Percentiles rank a stretch among this genome's conserved stretches.
Evolutionary conservation across 2,797 vertebrate genomes (phyloP).

Genomic region (Muraenolepis orangiensis): DNA sequence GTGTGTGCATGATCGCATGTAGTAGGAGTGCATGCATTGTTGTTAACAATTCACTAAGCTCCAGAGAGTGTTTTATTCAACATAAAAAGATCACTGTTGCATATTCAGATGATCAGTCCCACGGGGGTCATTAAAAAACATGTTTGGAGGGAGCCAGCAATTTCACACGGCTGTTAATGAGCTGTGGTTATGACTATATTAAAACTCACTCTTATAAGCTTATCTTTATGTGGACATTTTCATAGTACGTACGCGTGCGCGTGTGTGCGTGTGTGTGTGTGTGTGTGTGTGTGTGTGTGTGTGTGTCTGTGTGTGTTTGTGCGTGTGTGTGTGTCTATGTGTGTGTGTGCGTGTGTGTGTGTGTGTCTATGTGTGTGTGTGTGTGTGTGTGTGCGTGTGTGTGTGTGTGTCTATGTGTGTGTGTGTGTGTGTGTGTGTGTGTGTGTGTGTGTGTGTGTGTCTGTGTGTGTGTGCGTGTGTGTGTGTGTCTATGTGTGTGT

Average conservation of each 20-base stretch:
- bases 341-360: neutral
- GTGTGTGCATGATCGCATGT: neutral
- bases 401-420: neutral
- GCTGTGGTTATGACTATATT: slow-evolving; percentile 66
- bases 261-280: neutral
- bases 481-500: neutral
- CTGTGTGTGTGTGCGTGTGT: neutral
- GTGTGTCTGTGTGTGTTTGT: neutral
- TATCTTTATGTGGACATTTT: slow-evolving; percentile 43
- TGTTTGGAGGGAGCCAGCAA: slow-evolving; percentile 59
- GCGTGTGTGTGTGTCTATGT: too few relatives aligned
- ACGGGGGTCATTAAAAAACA: slow-evolving; percentile 69
- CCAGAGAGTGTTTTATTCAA: slow-evolving; percentile 52
- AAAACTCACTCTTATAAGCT: slow-evolving; percentile 62
- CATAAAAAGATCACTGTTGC: slow-evolving; percentile 64
- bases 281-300: neutral
- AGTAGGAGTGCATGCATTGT: slow-evolving; percentile 31
- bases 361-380: neutral
- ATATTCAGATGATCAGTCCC: slow-evolving; percentile 71
- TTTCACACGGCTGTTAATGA: slow-evolving; percentile 62
- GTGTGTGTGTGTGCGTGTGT: neutral
- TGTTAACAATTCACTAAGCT: slow-evolving; percentile 52
- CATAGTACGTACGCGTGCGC: too few relatives aligned
- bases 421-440: neutral
- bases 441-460: neutral